A percentile compares a stretch with the other conserved stretches of the same genome.
These are phyloP conservation scores for Serranus cabrilla DNA, from an alignment of 2,797 vertebrate genomes.

Conservation along the genomic window DNA sequence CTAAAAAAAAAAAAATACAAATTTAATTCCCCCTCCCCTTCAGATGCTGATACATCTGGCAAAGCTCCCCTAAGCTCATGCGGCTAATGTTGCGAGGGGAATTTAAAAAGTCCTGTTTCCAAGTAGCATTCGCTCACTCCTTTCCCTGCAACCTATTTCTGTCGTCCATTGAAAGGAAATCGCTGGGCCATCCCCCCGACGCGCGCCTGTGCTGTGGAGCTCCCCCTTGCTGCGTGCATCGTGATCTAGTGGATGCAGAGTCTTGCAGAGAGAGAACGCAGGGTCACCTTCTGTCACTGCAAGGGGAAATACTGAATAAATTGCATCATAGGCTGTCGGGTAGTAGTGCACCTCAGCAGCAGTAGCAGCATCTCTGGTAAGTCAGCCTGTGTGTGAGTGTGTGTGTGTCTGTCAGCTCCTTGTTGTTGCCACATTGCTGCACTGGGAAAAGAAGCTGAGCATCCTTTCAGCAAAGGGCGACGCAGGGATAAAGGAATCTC, in stretches of 20 bases:
- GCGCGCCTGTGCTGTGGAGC: constrained; percentile 79
- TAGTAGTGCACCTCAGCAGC: constrained; percentile 48
- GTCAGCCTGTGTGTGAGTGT: constrained; percentile 35
- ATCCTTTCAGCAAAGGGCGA: constrained; percentile 69
- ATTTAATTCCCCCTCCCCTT: too few species aligned
- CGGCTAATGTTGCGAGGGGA: neutral
- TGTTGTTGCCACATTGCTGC: constrained; percentile 57
- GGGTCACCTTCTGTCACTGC: constrained; percentile 89
- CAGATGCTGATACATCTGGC: constrained; percentile 15
- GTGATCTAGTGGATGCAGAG: constrained; percentile 84
- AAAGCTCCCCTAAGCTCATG: neutral
- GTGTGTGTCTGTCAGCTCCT: constrained; percentile 8
- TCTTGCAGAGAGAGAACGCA: constrained; percentile 79
- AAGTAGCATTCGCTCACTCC: constrained; percentile 16
- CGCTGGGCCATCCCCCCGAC: constrained; percentile 75
- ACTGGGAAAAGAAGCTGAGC: constrained; percentile 58
- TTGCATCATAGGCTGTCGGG: constrained; percentile 49
- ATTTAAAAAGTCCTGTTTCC: constrained; percentile 17
- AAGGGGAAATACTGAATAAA: constrained; percentile 70
- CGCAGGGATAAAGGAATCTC: constrained; percentile 65
- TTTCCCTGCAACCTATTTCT: constrained; percentile 36
- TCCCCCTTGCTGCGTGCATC: constrained; percentile 83
- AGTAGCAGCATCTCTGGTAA: constrained; percentile 71
- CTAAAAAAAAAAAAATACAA: neutral
- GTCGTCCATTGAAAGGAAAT: constrained; percentile 70